Evolutionary conservation across 64 coral and sea anemone genomes (phyloP).

Genomic region (Montipora sp.): DNA sequence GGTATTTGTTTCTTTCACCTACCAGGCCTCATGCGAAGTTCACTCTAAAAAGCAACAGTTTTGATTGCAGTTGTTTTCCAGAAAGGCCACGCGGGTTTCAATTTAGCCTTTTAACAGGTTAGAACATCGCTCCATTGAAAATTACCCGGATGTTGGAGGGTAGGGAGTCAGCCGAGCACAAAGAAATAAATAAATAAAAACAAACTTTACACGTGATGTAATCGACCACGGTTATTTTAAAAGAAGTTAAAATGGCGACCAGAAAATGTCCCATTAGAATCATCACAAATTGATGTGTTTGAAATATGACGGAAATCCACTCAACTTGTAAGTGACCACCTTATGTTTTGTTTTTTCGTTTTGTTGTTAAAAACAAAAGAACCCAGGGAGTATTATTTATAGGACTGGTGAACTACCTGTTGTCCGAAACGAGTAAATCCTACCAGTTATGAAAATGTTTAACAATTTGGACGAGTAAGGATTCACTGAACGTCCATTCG

Average conservation of each 20-base stretch:
- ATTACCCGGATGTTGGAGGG: background rate
- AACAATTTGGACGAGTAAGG: constrained; percentile 21
- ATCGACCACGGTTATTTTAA: background rate
- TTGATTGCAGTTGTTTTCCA: background rate
- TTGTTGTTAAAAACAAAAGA: background rate
- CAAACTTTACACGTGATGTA: constrained; percentile 4
- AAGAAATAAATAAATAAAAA: constrained; percentile 42
- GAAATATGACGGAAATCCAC: constrained; percentile 31
- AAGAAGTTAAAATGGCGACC: constrained; percentile 40
- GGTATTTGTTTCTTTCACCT: no score
- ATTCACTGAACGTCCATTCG: background rate
- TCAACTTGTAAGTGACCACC: background rate
- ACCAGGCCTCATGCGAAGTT: no score
- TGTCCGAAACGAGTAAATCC: background rate
- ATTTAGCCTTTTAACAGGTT: constrained; percentile 17
- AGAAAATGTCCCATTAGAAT: background rate
- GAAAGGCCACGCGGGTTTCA: background rate
- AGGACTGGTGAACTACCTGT: constrained; percentile 35
- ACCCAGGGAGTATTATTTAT: background rate
- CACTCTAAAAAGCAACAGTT: no score
- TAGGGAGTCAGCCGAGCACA: background rate
- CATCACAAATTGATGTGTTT: background rate
- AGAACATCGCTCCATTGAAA: constrained; percentile 37
- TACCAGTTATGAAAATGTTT: background rate
- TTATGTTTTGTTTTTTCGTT: background rate